Evolutionary conservation across 1,140 invertebrate species (phyloP), one percentile per base, ranked within the genome.

Genomic region (Solenopsis invicta): DNA sequence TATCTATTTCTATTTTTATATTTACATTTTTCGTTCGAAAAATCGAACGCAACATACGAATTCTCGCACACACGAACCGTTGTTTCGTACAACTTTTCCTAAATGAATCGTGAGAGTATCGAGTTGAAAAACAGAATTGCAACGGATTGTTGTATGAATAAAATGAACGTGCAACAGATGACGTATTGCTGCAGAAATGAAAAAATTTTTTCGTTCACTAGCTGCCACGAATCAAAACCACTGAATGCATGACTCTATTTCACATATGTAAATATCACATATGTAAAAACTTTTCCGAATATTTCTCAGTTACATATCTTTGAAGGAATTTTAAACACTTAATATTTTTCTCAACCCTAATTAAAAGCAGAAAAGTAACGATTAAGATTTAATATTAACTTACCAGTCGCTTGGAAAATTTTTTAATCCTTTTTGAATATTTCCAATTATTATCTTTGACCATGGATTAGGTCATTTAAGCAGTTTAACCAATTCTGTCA

Each of bases 131-230:
- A 54, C 64, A 84, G 24, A 82, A 88, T 52, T 91, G 86, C 91
- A 91, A 84, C 80, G 52, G 85, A 80, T 88, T 88, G 76, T 52
- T 85, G 62, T 90, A 89, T 89, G 85, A 92, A 92, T 92, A 92
- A 92, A 92, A 48, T 34, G 84, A 90, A 66, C 71, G 85, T 90
- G 69, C 88, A 80, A 74, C 1, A 37, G 16, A 85, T n/a, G 29
- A 56, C 18, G 16, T 16, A 45, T 10, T 13, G 56, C n/a, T 24
- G 18, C 18, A 5, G 29, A 24, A 1, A 37, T 54, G 5, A 66
- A 34, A 4, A 29, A 18, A 34, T 75, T 37, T 75, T 0, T 41
- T n/a, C n/a, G 16, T 56, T 37, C 13, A 59, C 18, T 21, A 37
- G 8, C 34, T 6, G 5, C 21, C 2, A 56, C 4, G 59, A 41